Percentiles rank a stretch among this genome's conserved stretches.
phyloP scores from a whole-genome alignment of 2,888 invertebrate species.

The Rhaphigaster nebulosa region DNA sequence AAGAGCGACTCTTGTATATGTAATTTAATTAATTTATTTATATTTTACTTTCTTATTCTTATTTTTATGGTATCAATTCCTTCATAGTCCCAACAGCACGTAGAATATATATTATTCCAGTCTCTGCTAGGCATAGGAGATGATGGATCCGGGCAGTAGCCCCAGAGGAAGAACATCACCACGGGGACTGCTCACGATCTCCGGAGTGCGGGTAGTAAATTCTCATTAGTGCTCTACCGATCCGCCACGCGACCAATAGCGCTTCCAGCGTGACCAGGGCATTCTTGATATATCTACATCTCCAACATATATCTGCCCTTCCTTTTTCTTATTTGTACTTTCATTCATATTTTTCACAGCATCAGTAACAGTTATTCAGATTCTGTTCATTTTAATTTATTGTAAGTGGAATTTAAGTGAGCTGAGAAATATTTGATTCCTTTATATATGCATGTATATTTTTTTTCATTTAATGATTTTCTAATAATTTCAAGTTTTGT shows the following conservation, averaged over 20 bases:
- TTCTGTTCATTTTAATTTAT: constrained; percentile 49
- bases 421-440: constrained; percentile 53
- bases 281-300: constrained; percentile 40
- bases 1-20: too few relatives aligned
- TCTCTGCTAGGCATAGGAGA: background rate
- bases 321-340: constrained; percentile 18
- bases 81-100: background rate
- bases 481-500: too few relatives aligned
- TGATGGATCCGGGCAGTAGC: constrained; percentile 36
- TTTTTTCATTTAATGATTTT: constrained; percentile 30
- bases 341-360: constrained; percentile 55
- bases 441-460: constrained; percentile 11
- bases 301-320: constrained; percentile 26
- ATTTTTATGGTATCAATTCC: background rate
- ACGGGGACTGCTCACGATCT: background rate
- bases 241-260: constrained; percentile 56
- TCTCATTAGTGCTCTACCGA: constrained; percentile 50
- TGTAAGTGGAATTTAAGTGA: constrained; percentile 57
- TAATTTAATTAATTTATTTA: too few relatives aligned
- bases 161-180: background rate
- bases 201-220: constrained; percentile 36
- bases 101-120: background rate
- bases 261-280: constrained; percentile 39
- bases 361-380: constrained; percentile 35
- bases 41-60: background rate